These are phyloP conservation scores for Umimayanthus chanpuru DNA, from an alignment of 92 coral and sea anemone genomes.

Conservation along the genomic window DNA sequence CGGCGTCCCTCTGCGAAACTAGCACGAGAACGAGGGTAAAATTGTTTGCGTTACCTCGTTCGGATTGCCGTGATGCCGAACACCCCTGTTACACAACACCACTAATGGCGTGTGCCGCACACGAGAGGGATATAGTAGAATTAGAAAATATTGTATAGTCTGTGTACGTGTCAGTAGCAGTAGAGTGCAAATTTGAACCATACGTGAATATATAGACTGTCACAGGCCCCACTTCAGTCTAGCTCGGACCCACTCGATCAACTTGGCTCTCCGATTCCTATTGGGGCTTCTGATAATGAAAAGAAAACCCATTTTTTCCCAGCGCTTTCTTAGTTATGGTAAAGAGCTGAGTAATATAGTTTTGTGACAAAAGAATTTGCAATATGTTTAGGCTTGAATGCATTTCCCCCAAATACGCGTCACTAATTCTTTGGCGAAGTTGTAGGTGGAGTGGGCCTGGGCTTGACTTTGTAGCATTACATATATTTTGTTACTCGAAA, in stretches of 20 bases:
- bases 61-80: not conserved
- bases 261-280: not conserved
- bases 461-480: slow-evolving; percentile 5
- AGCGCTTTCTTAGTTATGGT: not conserved
- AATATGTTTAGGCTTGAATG: not conserved
- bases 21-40: not conserved
- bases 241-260: not conserved
- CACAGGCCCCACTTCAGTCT: not conserved
- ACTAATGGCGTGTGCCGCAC: not conserved
- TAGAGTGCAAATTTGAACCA: not conserved
- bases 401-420: not conserved
- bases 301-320: not conserved
- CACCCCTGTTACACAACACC: not conserved
- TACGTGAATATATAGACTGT: not conserved
- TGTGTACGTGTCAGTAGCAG: not conserved
- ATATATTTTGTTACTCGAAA: slow-evolving; percentile 24
- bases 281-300: not conserved
- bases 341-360: not conserved
- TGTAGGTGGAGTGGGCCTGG: slow-evolving; percentile 1
- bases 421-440: too few species aligned
- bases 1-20: not conserved
- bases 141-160: not conserved
- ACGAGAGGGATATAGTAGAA: not conserved
- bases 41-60: not conserved
- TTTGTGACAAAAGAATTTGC: too few species aligned